Percentiles rank a stretch among this genome's conserved stretches.
Evolutionary conservation across 2,888 invertebrate genomes (phyloP).

Genomic region (Drosophila infuscata): DNA sequence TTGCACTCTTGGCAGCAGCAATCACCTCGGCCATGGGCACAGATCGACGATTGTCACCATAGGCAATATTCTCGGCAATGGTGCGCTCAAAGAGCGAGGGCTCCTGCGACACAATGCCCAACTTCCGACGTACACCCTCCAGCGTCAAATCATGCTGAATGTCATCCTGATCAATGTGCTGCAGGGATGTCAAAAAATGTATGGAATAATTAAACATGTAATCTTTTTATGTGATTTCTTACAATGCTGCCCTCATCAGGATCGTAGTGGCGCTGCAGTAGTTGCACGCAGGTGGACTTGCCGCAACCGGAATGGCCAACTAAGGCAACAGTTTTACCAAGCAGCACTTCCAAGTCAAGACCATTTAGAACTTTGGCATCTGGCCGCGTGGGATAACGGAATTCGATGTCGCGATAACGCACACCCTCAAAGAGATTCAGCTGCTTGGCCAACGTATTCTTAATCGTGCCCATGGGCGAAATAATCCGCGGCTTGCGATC

Average conservation of each 20-base stretch:
- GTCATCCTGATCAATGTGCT: constrained; percentile 86
- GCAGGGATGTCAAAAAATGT: not conserved
- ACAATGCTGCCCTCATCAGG: constrained; percentile 89
- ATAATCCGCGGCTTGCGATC: constrained; percentile 87
- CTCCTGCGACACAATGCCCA: constrained; percentile 94
- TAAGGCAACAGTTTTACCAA: constrained; percentile 90
- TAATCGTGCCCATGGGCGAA: constrained; percentile 84
- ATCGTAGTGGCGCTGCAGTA: constrained; percentile 93
- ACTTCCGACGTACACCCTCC: constrained; percentile 88
- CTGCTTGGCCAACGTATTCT: constrained; percentile 78
- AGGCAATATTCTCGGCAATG: constrained; percentile 94
- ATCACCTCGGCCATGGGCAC: constrained; percentile 91
- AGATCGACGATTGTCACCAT: constrained; percentile 90
- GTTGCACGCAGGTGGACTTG: constrained; percentile 92
- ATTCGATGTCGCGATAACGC: constrained; percentile 89
- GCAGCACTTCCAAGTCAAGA: constrained; percentile 88
- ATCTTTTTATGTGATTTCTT: constrained; percentile 53
- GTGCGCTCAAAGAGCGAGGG: constrained; percentile 93
- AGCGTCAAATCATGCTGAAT: constrained; percentile 88
- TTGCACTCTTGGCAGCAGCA: constrained; percentile 90
- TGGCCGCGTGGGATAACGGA: constrained; percentile 93
- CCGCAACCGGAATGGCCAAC: constrained; percentile 92
- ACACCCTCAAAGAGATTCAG: constrained; percentile 83
- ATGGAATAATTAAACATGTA: not conserved
- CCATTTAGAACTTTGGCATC: constrained; percentile 91